Evolutionary conservation across 2,113 vertebrate species (phyloP).

Genomic region (Gila orcuttii): DNA sequence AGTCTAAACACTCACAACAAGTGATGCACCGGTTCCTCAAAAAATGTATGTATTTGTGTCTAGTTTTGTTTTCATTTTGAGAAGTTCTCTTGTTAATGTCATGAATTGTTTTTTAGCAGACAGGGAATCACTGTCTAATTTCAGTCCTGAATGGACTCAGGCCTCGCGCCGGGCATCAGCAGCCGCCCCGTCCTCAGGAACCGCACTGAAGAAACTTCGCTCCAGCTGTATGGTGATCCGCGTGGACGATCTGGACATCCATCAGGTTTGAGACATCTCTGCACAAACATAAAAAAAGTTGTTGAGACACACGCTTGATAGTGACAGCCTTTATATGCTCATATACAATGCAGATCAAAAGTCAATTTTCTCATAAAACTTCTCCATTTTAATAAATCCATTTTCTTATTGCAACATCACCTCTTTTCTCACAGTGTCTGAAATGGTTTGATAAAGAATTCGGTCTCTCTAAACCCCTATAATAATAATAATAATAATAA

Average conservation of each 20-base stretch:
- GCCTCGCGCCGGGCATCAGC: conserved; percentile 64
- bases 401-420: no score
- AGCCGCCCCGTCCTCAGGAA: conserved; percentile 53
- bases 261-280: conserved; percentile 80
- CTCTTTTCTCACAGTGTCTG: no score
- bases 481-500: no score
- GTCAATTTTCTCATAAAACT: neutral
- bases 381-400: no score
- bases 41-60: neutral
- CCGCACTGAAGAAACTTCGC: conserved; percentile 85
- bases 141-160: conserved; percentile 65
- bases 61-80: neutral
- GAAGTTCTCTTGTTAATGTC: neutral
- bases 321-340: neutral
- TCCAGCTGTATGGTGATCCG: conserved; percentile 90
- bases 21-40: neutral
- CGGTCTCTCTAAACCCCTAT: no score
- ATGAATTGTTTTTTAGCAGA: conserved; percentile 54
- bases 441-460: no score
- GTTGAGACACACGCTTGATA: neutral
- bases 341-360: neutral
- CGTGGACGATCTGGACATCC: conserved; percentile 92
- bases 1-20: neutral
- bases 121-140: conserved; percentile 64
- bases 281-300: neutral